Percentiles rank a stretch among this genome's conserved stretches.
These are phyloP conservation scores for Clytia hemisphaerica DNA, from an alignment of 30 jellyfish, hydroid and myxozoan genomes.

Conservation along the genomic window DNA sequence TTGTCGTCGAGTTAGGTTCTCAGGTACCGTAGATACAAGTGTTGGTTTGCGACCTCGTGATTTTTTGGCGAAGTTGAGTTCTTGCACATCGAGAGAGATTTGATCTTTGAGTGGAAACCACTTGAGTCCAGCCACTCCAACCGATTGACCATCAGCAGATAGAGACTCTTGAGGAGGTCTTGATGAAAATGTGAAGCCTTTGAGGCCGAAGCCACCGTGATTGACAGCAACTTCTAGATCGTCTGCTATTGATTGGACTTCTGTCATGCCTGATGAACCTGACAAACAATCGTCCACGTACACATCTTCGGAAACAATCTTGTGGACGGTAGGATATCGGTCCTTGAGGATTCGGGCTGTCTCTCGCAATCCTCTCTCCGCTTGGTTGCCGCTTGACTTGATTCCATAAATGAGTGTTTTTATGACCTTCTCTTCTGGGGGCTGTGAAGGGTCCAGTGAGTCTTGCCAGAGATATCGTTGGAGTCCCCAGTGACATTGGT, in stretches of 20 bases:
- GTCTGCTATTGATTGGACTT: not conserved
- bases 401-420: no score
- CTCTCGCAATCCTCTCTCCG: no score
- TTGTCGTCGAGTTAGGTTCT: no score
- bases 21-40: no score
- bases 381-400: conserved; percentile 11
- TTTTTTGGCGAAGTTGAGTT: no score
- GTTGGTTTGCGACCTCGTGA: no score
- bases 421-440: not conserved
- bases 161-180: no score
- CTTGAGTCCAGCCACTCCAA: no score
- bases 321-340: not conserved
- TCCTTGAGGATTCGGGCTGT: not conserved
- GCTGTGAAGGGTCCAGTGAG: conserved; percentile 1
- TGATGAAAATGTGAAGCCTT: no score
- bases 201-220: not conserved
- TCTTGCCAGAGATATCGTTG: conserved; percentile 13
- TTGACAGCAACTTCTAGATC: not conserved
- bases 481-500: not conserved
- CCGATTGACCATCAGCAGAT: no score
- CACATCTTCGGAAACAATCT: not conserved
- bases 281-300: conserved; percentile 4
- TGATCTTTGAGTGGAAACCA: no score
- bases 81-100: no score
- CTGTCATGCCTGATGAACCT: not conserved